Base-by-base conservation (phyloP, 2,888 invertebrate genomes). In the Molorchus minor region DNA sequence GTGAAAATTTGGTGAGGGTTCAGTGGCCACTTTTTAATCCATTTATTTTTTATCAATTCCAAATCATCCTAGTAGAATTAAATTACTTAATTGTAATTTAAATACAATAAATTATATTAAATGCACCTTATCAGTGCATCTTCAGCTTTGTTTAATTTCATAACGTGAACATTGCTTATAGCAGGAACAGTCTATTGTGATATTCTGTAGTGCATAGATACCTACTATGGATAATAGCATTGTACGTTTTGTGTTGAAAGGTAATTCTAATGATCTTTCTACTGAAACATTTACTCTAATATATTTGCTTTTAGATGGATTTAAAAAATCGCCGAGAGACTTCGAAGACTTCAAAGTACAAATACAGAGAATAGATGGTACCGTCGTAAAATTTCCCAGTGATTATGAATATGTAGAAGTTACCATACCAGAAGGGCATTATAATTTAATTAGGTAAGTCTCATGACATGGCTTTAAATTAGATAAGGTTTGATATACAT, bases 281-380 rank as follows among this genome's bases (percentile, higher is more conserved):
- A 3, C 0, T 16, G 8, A 3, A 25, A 5, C 8, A 2, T 30
- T 10, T 15, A 20, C 2, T 21, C 10, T 29, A 17, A 38, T 38
- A 38, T n/a, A 17, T 29, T 29, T 41, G 13, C 15, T 72, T 71
- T 33, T 60, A 77, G 77, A 71, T 67, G 74, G 69, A 19, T 30
- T 46, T 16, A 72, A 71, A 33, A 71, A 70, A 25, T 65, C 70
- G 4, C 29, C 63, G 17, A 52, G 72, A 56, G 69, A 75, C 61
- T 71, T 72, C 54, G 75, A 78, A 40, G 64, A 76, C 38, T 75
- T 76, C 59, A 76, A 74, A 60, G 62, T 68, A 19, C 73, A 75
- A 64, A 72, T 80, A 49, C 77, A 78, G 57, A 75, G 75, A 61
- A 77, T 79, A 19, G 80, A 80, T 66, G 80, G 79, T 2, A 74